These are phyloP conservation scores for Tubulanus polymorphus DNA, from an alignment of 2,888 invertebrate species.

Conservation along the genomic window DNA sequence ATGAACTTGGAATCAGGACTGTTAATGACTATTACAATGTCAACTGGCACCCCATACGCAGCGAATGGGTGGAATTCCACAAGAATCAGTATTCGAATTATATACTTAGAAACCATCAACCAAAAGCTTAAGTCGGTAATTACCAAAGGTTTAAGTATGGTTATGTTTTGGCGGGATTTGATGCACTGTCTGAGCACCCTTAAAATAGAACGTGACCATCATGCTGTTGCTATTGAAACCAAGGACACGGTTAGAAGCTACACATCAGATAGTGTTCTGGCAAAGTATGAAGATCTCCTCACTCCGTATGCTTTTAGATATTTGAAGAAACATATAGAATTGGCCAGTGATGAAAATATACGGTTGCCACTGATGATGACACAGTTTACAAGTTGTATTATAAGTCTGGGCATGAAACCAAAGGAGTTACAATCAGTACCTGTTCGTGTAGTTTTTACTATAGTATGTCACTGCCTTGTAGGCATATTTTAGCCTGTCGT, in stretches of 20 bases:
- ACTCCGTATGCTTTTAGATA: slow-evolving; percentile 8
- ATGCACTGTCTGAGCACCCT: slow-evolving; percentile 7
- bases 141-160: slow-evolving; percentile 4
- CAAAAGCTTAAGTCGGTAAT: slow-evolving; percentile 14
- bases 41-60: slow-evolving; percentile 15
- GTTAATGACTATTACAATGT: slow-evolving; percentile 11
- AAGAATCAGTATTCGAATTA: slow-evolving; percentile 6
- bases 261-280: neutral
- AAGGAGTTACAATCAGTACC: too few species aligned
- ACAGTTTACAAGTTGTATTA: too few species aligned
- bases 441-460: slow-evolving; percentile 12
- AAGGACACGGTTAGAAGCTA: slow-evolving; percentile 2
- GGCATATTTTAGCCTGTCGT: too few species aligned
- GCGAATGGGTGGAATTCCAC: slow-evolving; percentile 17
- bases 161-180: slow-evolving; percentile 10
- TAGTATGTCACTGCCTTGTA: slow-evolving; percentile 11
- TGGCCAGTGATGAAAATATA: too few species aligned
- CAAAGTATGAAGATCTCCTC: slow-evolving; percentile 5
- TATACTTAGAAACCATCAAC: slow-evolving; percentile 10
- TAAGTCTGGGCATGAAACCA: too few species aligned
- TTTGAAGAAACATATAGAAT: slow-evolving; percentile 9
- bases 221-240: slow-evolving; percentile 4
- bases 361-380: too few species aligned
- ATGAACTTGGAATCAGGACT: neutral
- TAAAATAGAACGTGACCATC: slow-evolving; percentile 10